These are phyloP conservation scores for Podilymbus podiceps DNA, from an alignment of 2,113 vertebrate species.

Conservation along the genomic window DNA sequence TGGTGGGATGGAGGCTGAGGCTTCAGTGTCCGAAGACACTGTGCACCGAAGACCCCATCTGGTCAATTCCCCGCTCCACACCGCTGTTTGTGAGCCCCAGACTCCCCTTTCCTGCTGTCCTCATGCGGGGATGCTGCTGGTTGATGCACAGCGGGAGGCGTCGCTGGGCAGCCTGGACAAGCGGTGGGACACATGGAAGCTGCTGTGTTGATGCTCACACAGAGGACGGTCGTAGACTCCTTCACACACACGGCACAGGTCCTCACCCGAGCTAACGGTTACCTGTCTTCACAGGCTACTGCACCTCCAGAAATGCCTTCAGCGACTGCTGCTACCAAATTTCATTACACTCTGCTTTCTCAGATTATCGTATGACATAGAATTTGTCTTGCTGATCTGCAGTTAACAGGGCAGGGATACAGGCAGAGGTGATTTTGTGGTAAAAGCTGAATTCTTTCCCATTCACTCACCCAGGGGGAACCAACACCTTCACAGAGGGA, in stretches of 20 bases:
- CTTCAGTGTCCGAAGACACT: background rate
- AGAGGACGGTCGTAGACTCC: background rate
- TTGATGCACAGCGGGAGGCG: rapidly evolving
- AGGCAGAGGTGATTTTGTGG: background rate
- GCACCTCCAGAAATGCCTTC: background rate
- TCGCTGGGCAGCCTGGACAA: background rate
- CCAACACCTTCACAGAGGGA: background rate
- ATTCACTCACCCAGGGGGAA: background rate
- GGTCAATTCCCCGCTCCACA: background rate
- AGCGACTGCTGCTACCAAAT: background rate
- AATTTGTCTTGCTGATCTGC: background rate
- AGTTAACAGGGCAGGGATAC: background rate
- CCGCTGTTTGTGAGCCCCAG: background rate
- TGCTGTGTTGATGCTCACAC: background rate
- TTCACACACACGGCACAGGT: background rate
- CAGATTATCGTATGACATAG: rapidly evolving
- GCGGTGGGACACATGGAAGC: rapidly evolving
- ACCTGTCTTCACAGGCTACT: background rate
- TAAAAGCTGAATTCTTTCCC: background rate
- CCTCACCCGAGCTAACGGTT: background rate
- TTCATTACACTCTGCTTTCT: background rate
- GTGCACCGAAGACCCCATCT: background rate
- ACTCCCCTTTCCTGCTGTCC: background rate
- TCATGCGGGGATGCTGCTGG: background rate
- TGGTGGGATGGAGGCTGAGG: rapidly evolving